Evolutionary conservation across 2,888 invertebrate species (phyloP).

Genomic region (Zootermopsis nevadensis): DNA sequence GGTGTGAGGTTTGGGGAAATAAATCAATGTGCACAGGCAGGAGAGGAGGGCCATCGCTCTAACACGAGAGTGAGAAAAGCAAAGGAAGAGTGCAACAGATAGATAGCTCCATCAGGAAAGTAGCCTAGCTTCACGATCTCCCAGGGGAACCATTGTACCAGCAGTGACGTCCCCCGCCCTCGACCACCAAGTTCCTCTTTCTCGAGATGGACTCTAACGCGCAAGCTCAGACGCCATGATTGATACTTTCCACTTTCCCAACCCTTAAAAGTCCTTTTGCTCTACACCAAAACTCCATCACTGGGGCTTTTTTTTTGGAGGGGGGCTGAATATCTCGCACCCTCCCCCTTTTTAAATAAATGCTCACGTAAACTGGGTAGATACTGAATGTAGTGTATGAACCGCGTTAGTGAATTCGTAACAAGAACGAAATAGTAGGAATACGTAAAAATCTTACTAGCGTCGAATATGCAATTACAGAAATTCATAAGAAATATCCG

Average conservation of each 20-base stretch:
- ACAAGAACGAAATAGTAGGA: neutral
- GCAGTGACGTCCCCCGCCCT: conserved; percentile 19
- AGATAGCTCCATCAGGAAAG: conserved; percentile 25
- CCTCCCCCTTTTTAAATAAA: conserved; percentile 24
- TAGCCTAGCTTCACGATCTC: conserved; percentile 37
- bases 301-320: conserved; percentile 8
- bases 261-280: conserved; percentile 20
- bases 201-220: conserved; percentile 37
- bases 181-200: conserved; percentile 7
- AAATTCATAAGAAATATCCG: too few relatives aligned
- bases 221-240: conserved; percentile 45
- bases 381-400: conserved; percentile 17
- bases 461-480: too few relatives aligned
- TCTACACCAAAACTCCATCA: conserved; percentile 17
- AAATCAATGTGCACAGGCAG: conserved; percentile 40
- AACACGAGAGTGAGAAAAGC: neutral
- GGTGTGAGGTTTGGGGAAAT: neutral
- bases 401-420: conserved; percentile 31
- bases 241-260: conserved; percentile 42
- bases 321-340: neutral
- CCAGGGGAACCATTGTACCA: conserved; percentile 43
- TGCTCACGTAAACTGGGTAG: conserved; percentile 24
- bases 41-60: neutral
- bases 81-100: conserved; percentile 12
- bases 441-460: too few relatives aligned